Conservation (phyloP, 1,140 invertebrate genomes). For the Heliconius congener region DNA sequence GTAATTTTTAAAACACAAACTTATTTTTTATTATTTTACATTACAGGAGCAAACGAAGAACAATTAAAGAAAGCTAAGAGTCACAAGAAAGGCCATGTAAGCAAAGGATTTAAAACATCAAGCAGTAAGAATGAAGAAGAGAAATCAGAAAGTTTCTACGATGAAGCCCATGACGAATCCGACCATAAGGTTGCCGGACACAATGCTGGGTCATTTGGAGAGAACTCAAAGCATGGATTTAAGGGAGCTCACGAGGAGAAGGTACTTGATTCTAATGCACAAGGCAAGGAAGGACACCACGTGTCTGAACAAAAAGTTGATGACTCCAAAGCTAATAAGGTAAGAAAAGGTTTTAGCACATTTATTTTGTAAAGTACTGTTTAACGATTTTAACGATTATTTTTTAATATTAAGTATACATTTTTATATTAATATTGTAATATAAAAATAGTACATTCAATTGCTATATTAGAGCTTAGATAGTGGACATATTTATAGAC, state of each 20-base stretch:
- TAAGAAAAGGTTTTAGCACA: conserved; percentile 39
- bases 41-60: conserved; percentile 75
- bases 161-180: conserved; percentile 85
- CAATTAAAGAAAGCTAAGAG: conserved; percentile 81
- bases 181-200: conserved; percentile 81
- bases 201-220: conserved; percentile 80
- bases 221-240: conserved; percentile 79
- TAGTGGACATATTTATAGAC: no score
- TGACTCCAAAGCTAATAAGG: conserved; percentile 81
- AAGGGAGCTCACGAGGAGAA: conserved; percentile 83
- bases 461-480: no score
- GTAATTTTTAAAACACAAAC: no score
- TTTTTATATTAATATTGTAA: no score
- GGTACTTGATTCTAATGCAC: conserved; percentile 77
- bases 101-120: conserved; percentile 84
- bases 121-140: conserved; percentile 86
- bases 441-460: no score
- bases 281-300: conserved; percentile 82
- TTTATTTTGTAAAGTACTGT: not conserved
- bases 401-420: not conserved
- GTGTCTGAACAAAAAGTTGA: conserved; percentile 79
- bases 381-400: no score
- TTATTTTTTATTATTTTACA: not conserved
- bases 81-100: conserved; percentile 85
- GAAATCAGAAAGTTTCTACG: conserved; percentile 85